A percentile compares a stretch with the other conserved stretches of the same genome.
phyloP scores from a whole-genome alignment of 2,797 vertebrate species.

The Oophaga sylvatica region DNA sequence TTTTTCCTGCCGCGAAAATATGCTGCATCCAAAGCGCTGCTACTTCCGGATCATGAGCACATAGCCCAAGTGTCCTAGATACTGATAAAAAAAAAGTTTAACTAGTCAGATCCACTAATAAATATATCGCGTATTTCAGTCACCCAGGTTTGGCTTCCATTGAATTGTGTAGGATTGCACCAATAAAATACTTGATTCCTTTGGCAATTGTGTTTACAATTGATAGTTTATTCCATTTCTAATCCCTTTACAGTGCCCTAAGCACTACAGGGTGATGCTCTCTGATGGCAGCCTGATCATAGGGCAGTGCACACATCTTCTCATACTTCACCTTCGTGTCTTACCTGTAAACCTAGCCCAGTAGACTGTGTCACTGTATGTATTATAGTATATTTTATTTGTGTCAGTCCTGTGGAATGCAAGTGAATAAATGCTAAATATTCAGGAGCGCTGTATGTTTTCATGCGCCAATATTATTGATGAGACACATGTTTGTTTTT shows the following conservation, averaged over 20 bases:
- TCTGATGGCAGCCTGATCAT: background rate
- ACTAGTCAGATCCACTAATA: too few relatives aligned
- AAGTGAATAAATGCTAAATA: background rate
- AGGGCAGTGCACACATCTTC: background rate
- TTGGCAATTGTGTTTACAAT: background rate
- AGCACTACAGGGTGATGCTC: background rate
- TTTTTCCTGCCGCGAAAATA: too few relatives aligned
- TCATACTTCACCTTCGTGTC: conserved; percentile 10
- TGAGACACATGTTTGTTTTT: too few relatives aligned
- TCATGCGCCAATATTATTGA: background rate
- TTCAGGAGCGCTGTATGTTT: background rate
- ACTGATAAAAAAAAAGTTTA: too few relatives aligned
- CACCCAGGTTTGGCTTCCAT: background rate
- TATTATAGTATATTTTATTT: background rate
- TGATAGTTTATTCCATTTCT: background rate
- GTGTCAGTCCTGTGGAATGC: background rate
- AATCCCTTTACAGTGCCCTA: background rate
- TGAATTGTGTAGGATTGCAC: too few relatives aligned
- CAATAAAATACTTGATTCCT: background rate
- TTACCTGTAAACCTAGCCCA: conserved; percentile 35
- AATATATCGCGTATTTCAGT: too few relatives aligned
- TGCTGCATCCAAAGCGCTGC: too few relatives aligned
- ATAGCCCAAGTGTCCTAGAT: too few relatives aligned
- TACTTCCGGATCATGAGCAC: too few relatives aligned
- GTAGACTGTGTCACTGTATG: conserved; percentile 13